Percentiles rank a stretch among this genome's conserved stretches.
These are phyloP conservation scores for Malachius bipustulatus DNA, from an alignment of 2,888 invertebrate genomes.

Conservation along the genomic window DNA sequence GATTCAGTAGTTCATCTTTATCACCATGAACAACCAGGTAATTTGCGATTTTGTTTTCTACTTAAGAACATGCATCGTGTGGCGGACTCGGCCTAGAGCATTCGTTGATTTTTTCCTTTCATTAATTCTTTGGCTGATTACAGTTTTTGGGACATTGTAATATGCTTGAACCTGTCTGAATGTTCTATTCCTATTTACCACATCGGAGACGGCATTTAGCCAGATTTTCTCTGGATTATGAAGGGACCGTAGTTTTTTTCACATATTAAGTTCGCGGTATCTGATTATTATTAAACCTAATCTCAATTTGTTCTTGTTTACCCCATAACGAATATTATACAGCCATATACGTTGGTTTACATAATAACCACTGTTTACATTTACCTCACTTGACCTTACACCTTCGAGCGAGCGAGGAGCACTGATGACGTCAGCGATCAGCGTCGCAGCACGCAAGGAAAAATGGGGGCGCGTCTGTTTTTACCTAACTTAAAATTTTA, in stretches of 20 bases:
- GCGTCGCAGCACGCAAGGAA: no score
- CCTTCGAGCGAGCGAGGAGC: no score
- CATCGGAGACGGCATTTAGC: not conserved
- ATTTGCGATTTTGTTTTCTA: slow-evolving; percentile 9
- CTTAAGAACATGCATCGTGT: slow-evolving; percentile 6
- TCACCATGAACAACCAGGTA: slow-evolving; percentile 15
- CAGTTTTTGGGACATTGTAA: slow-evolving; percentile 11
- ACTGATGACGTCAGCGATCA: no score
- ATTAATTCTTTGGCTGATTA: slow-evolving; percentile 10
- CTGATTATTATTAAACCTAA: no score
- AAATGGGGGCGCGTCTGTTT: no score
- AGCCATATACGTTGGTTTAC: not conserved
- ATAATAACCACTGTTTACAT: not conserved
- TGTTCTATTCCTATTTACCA: not conserved
- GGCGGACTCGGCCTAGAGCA: slow-evolving; percentile 8
- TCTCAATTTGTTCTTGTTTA: no score
- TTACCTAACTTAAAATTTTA: no score
- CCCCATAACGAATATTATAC: no score
- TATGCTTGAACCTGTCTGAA: not conserved
- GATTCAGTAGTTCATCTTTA: slow-evolving; percentile 15
- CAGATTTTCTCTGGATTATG: not conserved
- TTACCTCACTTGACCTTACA: no score
- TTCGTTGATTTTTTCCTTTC: slow-evolving; percentile 10
- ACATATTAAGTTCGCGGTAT: no score
- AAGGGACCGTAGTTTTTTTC: no score